phyloP scores from a whole-genome alignment of 1,140 invertebrate genomes.

The Drosophila albomicans region DNA sequence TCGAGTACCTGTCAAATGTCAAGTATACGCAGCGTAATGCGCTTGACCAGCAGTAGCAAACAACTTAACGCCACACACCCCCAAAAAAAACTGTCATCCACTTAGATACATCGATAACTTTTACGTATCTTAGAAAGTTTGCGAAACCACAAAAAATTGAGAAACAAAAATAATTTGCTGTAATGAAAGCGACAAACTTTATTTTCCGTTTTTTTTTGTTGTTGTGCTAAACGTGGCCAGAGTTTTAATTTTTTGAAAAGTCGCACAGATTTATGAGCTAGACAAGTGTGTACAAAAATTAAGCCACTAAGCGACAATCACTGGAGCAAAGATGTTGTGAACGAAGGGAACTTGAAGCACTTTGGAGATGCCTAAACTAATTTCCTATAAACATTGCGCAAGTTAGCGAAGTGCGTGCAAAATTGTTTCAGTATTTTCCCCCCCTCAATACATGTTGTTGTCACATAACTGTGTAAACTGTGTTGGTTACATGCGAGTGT shows the following conservation, averaged over 20 bases:
- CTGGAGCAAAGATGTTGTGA: constrained; percentile 20
- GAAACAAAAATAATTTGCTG: constrained; percentile 54
- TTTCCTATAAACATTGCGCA: constrained; percentile 73
- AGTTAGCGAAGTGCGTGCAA: constrained; percentile 65
- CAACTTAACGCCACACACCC: neutral
- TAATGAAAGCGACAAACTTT: constrained; percentile 59
- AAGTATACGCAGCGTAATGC: constrained; percentile 53
- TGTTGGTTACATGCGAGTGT: neutral
- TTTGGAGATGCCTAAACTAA: constrained; percentile 66
- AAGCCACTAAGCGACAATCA: constrained; percentile 57
- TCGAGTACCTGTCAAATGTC: constrained; percentile 35
- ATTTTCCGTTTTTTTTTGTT: neutral
- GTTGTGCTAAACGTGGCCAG: constrained; percentile 63
- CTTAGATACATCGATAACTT: constrained; percentile 29
- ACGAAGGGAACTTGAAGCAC: constrained; percentile 1
- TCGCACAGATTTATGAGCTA: constrained; percentile 71
- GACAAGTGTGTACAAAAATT: constrained; percentile 45
- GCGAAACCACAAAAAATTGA: neutral
- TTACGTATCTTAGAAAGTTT: neutral
- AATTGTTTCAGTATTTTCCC: constrained; percentile 45
- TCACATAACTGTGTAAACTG: constrained; percentile 38
- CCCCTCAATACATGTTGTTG: constrained; percentile 33
- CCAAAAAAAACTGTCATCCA: constrained; percentile 12
- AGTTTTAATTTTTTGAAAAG: constrained; percentile 60
- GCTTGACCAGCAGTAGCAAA: constrained; percentile 40